Conservation (phyloP, 2,113 vertebrate species). For the Paramisgurnus dabryanus region DNA sequence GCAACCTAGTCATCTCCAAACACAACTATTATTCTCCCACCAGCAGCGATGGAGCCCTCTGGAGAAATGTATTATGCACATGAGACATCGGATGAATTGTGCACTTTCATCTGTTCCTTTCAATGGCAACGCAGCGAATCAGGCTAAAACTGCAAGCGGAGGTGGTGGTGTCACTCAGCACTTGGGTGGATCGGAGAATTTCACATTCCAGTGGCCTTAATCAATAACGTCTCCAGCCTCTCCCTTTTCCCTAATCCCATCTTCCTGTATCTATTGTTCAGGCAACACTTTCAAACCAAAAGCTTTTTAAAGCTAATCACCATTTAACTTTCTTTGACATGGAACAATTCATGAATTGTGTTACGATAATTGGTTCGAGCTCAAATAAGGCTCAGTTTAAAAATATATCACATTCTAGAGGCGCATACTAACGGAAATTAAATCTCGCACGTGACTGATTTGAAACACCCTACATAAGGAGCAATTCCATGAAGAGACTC, state of each 20-base stretch:
- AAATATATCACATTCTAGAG: neutral
- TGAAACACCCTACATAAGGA: too few species aligned
- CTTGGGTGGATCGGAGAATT: neutral
- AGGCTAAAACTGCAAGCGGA: neutral
- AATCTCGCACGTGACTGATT: too few species aligned
- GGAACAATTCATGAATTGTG: conserved; percentile 2
- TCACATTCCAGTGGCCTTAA: conserved; percentile 7
- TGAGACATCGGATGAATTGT: neutral
- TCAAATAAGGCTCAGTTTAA: neutral
- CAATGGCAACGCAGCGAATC: neutral
- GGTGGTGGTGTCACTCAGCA: neutral
- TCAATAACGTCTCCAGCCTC: neutral
- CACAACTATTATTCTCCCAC: neutral
- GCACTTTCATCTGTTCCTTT: neutral
- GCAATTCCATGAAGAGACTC: too few species aligned
- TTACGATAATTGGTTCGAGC: conserved; percentile 28
- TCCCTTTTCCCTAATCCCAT: conserved; percentile 8
- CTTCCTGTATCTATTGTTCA: neutral
- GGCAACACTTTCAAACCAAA: conserved; percentile 15
- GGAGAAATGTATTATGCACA: neutral
- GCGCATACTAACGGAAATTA: neutral
- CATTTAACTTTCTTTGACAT: conserved; percentile 14
- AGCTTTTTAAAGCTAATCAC: neutral
- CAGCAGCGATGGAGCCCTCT: neutral
- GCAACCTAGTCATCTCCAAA: conserved; percentile 13